These are phyloP conservation scores for Paedocypris sp. DNA, from an alignment of 2,113 vertebrate species.

Conservation along the genomic window DNA sequence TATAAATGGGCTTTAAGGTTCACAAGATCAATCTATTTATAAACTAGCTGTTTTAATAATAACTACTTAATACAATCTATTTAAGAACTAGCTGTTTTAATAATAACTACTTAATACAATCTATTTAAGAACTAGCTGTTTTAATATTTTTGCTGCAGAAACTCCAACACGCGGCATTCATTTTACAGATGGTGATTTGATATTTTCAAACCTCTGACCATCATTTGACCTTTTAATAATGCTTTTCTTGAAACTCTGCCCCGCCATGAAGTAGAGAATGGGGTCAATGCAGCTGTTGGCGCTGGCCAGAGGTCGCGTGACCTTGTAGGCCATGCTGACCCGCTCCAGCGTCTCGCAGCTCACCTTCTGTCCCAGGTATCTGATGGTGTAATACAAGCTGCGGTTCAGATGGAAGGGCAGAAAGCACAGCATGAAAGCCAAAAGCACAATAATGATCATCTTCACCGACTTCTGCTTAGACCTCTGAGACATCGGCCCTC, in stretches of 20 bases:
- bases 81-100: neutral
- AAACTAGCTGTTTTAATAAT: neutral
- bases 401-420: constrained; percentile 90
- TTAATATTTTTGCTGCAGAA: neutral
- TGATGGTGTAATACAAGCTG: constrained; percentile 82
- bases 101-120: no score
- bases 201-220: neutral
- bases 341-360: constrained; percentile 72
- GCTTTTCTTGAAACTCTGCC: constrained; percentile 63
- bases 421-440: constrained; percentile 82
- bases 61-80: no score
- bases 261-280: constrained; percentile 85
- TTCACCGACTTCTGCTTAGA: constrained; percentile 87
- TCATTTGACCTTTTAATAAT: constrained; percentile 34
- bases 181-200: constrained; percentile 23
- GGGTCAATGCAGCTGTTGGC: constrained; percentile 93
- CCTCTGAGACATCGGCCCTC: constrained; percentile 49
- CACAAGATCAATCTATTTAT: neutral
- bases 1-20: neutral
- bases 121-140: neutral
- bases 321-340: constrained; percentile 84
- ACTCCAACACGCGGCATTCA: no score
- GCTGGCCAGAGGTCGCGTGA: constrained; percentile 83
- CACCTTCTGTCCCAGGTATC: constrained; percentile 67
- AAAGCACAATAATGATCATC: constrained; percentile 84